Evolutionary conservation across 2,113 vertebrate species (phyloP).

Genomic region (Tragelaphus imberbis): DNA sequence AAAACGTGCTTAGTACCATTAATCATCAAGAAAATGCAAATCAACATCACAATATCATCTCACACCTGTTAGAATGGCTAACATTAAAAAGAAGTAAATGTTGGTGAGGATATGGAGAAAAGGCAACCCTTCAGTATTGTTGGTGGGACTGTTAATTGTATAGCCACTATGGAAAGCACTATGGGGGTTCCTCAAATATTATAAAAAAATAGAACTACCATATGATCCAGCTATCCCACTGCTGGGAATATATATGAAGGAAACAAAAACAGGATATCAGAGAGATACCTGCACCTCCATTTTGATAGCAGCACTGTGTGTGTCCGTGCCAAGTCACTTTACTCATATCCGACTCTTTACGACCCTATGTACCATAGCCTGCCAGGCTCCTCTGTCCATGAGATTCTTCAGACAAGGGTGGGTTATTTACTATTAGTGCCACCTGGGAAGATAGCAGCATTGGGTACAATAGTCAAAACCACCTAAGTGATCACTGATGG

Average conservation of each 20-base stretch:
- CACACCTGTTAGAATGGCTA: not conserved
- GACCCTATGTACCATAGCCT: not conserved
- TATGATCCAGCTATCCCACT: not conserved
- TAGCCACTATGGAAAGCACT: not conserved
- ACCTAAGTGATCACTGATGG: too few species aligned
- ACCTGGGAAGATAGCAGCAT: not conserved
- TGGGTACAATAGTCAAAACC: not conserved
- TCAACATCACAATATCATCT: not conserved
- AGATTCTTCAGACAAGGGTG: not conserved
- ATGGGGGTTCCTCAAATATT: not conserved
- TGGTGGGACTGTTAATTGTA: not conserved
- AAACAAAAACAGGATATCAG: not conserved
- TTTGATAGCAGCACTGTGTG: not conserved
- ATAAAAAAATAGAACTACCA: not conserved
- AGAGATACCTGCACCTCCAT: not conserved
- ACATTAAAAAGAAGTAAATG: not conserved
- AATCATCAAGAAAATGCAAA: not conserved
- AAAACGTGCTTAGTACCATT: not conserved
- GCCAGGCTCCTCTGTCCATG: not conserved
- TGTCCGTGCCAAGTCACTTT: not conserved
- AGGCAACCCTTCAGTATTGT: fast-evolving
- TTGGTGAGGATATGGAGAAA: not conserved
- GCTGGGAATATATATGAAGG: not conserved
- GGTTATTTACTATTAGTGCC: not conserved
- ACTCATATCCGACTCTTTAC: fast-evolving